These are phyloP conservation scores for Zaprionus davidi DNA, from an alignment of 1,140 invertebrate species.

Conservation along the genomic window DNA sequence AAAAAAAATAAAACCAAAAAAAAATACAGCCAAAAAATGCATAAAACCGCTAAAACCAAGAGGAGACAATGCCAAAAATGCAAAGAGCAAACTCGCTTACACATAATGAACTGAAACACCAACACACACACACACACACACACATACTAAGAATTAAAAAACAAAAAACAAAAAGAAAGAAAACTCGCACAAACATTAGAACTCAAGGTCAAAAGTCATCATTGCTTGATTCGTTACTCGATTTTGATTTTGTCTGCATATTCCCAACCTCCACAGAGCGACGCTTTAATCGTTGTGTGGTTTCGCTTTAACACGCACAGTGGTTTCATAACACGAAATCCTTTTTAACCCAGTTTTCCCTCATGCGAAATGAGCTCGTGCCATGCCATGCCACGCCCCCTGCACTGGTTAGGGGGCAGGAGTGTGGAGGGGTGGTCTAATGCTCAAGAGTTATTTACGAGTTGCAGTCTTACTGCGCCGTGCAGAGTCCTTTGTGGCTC, in stretches of 20 bases:
- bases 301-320: constrained; percentile 48
- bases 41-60: constrained; percentile 11
- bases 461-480: constrained; percentile 7
- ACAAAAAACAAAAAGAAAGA: too few species aligned
- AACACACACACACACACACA: constrained; percentile 21
- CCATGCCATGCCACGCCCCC: constrained; percentile 13
- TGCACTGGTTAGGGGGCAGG: neutral
- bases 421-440: constrained; percentile 39
- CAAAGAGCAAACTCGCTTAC: constrained; percentile 3
- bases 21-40: constrained; percentile 33
- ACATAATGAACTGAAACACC: constrained; percentile 29
- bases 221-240: constrained; percentile 9
- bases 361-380: constrained; percentile 61
- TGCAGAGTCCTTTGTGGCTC: constrained; percentile 49
- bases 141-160: neutral
- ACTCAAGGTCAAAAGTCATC: constrained; percentile 18
- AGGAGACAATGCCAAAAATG: constrained; percentile 10
- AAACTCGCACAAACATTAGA: constrained; percentile 28
- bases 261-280: neutral
- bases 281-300: constrained; percentile 61
- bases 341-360: constrained; percentile 57
- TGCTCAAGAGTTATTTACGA: constrained; percentile 67
- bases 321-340: constrained; percentile 15
- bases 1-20: constrained; percentile 4
- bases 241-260: constrained; percentile 36